Evolutionary conservation across 2,888 invertebrate species (phyloP).

Genomic region (Heterodera filipjevi): DNA sequence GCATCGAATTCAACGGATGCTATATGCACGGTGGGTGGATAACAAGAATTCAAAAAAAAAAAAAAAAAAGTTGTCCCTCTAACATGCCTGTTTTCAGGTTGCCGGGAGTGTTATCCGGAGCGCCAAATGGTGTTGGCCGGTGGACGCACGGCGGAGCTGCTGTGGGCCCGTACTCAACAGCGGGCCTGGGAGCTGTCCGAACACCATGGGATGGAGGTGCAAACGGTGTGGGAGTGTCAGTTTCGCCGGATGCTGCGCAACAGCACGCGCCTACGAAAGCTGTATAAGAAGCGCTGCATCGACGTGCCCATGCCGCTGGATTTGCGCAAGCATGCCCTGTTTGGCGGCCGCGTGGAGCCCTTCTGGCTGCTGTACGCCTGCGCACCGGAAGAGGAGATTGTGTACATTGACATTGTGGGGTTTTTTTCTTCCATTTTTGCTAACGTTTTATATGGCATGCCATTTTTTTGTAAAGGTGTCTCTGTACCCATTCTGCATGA

Average conservation of each 20-base stretch:
- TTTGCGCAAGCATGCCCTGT: too few relatives aligned
- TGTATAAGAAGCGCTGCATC: too few relatives aligned
- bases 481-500: constrained; percentile 18
- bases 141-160: neutral
- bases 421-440: neutral
- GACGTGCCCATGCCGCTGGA: too few relatives aligned
- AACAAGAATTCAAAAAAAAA: neutral
- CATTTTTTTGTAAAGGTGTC: neutral
- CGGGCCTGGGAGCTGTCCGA: neutral
- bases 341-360: too few relatives aligned
- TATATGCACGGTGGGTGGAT: neutral
- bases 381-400: too few relatives aligned
- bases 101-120: neutral
- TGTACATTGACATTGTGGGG: constrained; percentile 6
- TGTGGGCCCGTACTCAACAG: neutral
- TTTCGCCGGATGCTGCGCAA: neutral
- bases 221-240: neutral
- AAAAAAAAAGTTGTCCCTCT: neutral
- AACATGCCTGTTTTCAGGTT: neutral
- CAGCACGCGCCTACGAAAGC: neutral
- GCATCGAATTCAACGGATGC: constrained; percentile 13
- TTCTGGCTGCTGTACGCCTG: too few relatives aligned
- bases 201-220: neutral
- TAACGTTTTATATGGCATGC: neutral
- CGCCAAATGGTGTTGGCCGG: neutral